These are phyloP conservation scores for Rotaria macrura DNA, from an alignment of 2,888 invertebrate species.

Conservation along the genomic window DNA sequence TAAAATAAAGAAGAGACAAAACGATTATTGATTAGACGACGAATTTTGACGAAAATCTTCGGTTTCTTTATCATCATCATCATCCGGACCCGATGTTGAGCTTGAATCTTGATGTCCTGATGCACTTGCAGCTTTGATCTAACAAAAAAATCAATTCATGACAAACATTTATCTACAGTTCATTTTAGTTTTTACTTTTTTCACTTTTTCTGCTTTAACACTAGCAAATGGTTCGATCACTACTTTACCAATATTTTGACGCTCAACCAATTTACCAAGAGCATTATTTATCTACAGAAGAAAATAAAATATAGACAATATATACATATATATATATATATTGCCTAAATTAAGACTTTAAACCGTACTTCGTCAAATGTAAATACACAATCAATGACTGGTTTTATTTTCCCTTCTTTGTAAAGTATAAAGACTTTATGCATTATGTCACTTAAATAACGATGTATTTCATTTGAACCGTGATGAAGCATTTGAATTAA, in stretches of 20 bases:
- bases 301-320: no score
- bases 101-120: neutral
- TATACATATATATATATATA: neutral
- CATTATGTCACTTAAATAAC: constrained; percentile 63
- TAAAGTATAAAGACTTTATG: constrained; percentile 65
- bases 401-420: constrained; percentile 68
- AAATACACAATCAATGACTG: constrained; percentile 72
- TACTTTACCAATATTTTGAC: constrained; percentile 77
- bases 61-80: neutral
- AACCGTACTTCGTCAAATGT: constrained; percentile 67
- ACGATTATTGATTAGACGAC: neutral
- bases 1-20: neutral
- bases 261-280: constrained; percentile 82
- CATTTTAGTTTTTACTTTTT: neutral
- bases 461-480: constrained; percentile 53
- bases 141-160: neutral
- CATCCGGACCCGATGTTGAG: neutral
- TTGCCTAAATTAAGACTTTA: neutral
- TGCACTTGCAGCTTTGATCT: neutral
- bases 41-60: neutral
- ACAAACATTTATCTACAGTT: neutral
- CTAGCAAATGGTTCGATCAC: constrained; percentile 61
- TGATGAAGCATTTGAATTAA: constrained; percentile 71
- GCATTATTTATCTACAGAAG: constrained; percentile 64
- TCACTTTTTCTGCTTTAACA: neutral